These are phyloP conservation scores for Cerceris ruficornis DNA, from an alignment of 2,888 invertebrate species.

Conservation along the genomic window DNA sequence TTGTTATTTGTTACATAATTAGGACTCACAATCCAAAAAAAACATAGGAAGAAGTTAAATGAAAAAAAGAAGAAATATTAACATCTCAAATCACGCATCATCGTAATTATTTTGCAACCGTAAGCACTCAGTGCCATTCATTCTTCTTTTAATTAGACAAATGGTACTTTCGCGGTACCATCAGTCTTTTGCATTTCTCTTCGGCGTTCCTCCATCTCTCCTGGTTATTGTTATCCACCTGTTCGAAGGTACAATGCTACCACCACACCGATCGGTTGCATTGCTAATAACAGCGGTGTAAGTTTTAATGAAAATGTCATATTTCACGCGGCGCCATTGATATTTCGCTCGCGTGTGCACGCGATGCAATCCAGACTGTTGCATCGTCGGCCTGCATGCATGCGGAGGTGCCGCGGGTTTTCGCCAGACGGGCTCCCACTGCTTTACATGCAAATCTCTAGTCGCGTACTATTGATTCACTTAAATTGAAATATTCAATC, in stretches of 20 bases:
- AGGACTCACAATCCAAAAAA: no score
- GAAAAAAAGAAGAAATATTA: no score
- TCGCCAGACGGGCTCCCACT: conserved; percentile 6
- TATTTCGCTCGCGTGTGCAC: conserved; percentile 61
- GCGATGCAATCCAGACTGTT: conserved; percentile 26
- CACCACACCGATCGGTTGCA: not conserved
- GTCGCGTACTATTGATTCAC: conserved; percentile 15
- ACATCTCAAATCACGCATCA: no score
- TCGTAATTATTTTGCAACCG: no score
- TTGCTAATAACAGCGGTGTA: conserved; percentile 65
- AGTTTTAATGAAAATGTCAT: conserved; percentile 76
- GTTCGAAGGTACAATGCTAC: not conserved
- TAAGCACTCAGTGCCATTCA: no score
- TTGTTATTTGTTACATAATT: no score
- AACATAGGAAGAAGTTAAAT: no score
- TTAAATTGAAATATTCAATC: conserved; percentile 28
- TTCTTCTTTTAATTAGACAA: no score
- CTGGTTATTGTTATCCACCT: not conserved
- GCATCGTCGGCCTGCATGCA: conserved; percentile 2
- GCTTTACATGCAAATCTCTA: conserved; percentile 33
- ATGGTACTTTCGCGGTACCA: not conserved
- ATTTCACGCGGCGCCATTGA: conserved; percentile 69
- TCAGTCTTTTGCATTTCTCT: not conserved
- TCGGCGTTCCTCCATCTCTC: not conserved
- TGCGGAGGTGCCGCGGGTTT: conserved; percentile 3